Base-by-base conservation (phyloP, 2,797 vertebrate species). In the Spinus olivaceus region DNA sequence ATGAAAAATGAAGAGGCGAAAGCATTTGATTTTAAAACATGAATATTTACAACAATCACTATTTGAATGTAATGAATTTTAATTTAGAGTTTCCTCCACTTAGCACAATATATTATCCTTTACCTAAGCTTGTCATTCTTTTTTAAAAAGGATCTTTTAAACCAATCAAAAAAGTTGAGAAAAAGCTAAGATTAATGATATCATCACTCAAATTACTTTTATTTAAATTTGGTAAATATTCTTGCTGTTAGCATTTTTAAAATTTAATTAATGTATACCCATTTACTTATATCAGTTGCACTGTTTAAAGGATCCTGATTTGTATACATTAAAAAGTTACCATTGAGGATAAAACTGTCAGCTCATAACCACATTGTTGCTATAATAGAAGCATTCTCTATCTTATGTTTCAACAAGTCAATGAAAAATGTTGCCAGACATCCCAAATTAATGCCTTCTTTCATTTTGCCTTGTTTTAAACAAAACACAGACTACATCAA, bases 51-150 rank as follows among this genome's bases (percentile, higher is more conserved):
- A 94, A 77, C n/a, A 46, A 41, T 53, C 16, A 74, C 28, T 27
- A 10, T 69, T 90, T 61, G 17, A 89, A 76, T 78, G 13, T 42
- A 96, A 92, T 82, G 32, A 87, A 39, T 76, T 93, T 93, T 88
- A 91, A 94, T 65, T 86, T 18, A 84, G 70, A 82, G 22, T 10
- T 86, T 94, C 51, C 44, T 70, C 64, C 19, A 76, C 77, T 53
- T 70, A 80, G 39, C 30, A 76, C 39, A 63, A 53, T 44, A 24
- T 25, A 7, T n/a, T 50, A 60, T 13, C 28, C 30, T 92, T 87
- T 85, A 37, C 57, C n/a, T 77, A 42, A 27, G 44, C 13, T 94
- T 17, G 56, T 22, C 1, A 37, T 78, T 51, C 15, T 59, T 35
- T 65, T 77, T 51, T 11, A 60, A 3, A 66, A 87, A 61, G 23